phyloP scores from a whole-genome alignment of 2,888 invertebrate species.

The Cataglyphis livida region DNA sequence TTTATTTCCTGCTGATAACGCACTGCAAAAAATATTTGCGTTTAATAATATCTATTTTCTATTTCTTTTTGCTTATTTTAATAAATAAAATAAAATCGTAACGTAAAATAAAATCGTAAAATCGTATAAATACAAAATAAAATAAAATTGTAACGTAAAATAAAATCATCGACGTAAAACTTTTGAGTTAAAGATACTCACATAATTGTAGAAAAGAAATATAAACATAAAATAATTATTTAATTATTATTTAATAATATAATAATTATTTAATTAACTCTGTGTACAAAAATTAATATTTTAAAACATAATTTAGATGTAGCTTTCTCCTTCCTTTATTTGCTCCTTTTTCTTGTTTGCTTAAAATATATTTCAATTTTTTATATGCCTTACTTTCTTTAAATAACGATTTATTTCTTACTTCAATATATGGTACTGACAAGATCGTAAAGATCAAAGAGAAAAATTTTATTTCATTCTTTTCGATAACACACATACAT shows the following conservation, averaged over 20 bases:
- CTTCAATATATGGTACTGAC: not conserved
- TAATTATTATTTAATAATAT: no score
- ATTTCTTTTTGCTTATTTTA: not conserved
- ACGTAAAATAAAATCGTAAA: no score
- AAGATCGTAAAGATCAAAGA: not conserved
- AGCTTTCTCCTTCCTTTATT: no score
- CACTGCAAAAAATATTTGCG: not conserved
- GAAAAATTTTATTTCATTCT: not conserved
- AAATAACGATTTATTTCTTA: not conserved
- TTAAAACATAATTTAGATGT: not conserved
- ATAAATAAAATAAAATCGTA: not conserved
- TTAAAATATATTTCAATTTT: not conserved
- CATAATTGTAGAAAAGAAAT: not conserved
- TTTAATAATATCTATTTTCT: not conserved
- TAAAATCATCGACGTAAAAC: not conserved
- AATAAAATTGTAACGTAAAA: not conserved
- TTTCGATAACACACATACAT: not conserved
- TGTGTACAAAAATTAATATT: not conserved
- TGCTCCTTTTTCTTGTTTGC: not conserved
- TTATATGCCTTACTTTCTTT: not conserved
- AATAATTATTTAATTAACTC: not conserved
- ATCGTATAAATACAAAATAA: not conserved
- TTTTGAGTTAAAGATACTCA: not conserved
- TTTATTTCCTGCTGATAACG: not conserved
- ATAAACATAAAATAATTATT: conserved; percentile 5